Evolutionary conservation across 2,797 vertebrate species (phyloP).

Genomic region (Cuculus canorus): DNA sequence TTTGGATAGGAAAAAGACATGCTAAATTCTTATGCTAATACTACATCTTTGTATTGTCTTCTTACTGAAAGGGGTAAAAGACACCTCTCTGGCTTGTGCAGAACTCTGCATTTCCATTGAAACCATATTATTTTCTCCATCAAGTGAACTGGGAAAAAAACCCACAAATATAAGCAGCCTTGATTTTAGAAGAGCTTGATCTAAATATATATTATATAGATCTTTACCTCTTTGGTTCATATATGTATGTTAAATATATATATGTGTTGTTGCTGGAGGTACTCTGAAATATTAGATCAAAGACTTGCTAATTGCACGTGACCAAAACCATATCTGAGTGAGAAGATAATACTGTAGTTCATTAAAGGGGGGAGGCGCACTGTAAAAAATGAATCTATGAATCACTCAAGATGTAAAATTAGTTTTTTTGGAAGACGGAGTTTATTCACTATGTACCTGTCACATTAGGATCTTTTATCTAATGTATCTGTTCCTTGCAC

Average conservation of each 20-base stretch:
- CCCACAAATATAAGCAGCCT: background rate
- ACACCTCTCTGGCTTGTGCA: background rate
- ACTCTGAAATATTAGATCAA: background rate
- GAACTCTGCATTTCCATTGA: background rate
- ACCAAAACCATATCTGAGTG: background rate
- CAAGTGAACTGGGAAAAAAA: background rate
- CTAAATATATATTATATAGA: background rate
- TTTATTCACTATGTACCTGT: background rate
- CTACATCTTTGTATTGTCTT: background rate
- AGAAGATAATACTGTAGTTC: background rate
- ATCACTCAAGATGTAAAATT: background rate
- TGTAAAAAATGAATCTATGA: background rate
- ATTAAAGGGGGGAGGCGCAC: background rate
- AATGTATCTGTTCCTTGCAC: background rate
- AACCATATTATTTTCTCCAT: background rate
- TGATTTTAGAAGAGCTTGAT: background rate
- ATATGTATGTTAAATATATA: no score
- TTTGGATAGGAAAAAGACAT: background rate
- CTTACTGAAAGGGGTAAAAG: background rate
- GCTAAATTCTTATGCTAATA: background rate
- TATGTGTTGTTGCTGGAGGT: background rate
- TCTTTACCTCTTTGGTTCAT: background rate
- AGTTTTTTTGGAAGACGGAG: background rate
- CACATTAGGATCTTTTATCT: background rate
- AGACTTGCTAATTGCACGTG: background rate